phyloP scores from a whole-genome alignment of 2,113 vertebrate species.

The Scolopax mira region DNA sequence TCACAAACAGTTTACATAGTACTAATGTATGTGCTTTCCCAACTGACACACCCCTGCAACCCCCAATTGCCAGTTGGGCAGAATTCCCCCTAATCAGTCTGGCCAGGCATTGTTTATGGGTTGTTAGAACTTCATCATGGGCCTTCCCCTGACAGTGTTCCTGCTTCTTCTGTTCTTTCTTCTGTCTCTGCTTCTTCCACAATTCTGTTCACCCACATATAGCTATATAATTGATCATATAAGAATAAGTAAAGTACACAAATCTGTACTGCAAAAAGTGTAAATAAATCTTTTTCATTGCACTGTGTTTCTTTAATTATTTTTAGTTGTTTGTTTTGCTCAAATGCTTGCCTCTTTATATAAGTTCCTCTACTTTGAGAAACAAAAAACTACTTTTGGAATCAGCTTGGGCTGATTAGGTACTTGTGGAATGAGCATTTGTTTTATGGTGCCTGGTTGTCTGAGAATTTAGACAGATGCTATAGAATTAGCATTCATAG shows the following conservation, averaged over 20 bases:
- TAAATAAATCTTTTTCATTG: neutral
- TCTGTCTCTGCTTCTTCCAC: too few relatives aligned
- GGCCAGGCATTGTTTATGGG: too few relatives aligned
- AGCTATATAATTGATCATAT: neutral
- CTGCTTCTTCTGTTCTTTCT: too few relatives aligned
- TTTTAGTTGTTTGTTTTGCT: neutral
- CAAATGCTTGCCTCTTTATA: rapidly evolving
- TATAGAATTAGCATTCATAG: neutral
- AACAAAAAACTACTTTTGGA: neutral
- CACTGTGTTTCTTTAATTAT: neutral
- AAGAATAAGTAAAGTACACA: neutral
- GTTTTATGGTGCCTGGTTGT: neutral
- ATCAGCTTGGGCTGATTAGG: neutral
- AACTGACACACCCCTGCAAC: too few relatives aligned
- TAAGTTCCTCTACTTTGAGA: neutral
- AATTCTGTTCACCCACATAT: too few relatives aligned
- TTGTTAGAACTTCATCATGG: too few relatives aligned
- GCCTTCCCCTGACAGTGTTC: too few relatives aligned
- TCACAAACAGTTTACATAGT: too few relatives aligned
- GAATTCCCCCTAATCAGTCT: too few relatives aligned
- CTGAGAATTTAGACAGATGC: neutral
- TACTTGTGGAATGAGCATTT: neutral
- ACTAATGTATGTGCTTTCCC: too few relatives aligned
- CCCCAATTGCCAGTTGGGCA: too few relatives aligned
- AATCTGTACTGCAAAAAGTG: neutral